phyloP scores from a whole-genome alignment of 2,113 vertebrate genomes.

The Elgaria multicarinata region DNA sequence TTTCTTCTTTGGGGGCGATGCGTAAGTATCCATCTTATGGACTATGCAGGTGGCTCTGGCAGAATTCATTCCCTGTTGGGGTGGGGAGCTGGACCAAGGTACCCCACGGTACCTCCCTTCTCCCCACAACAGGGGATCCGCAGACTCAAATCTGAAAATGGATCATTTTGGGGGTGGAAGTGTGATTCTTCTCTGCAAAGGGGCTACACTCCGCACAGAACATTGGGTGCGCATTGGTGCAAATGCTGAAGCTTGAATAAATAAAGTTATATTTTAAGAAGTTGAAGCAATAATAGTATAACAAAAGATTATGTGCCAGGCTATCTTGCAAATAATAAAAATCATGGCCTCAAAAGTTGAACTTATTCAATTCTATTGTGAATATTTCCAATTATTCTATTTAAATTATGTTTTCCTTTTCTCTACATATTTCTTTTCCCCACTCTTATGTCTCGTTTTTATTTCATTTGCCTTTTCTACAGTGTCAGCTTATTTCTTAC shows the following conservation, averaged over 20 bases:
- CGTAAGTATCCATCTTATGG: too few species aligned
- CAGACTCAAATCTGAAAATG: background rate
- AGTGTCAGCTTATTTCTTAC: slow-evolving; percentile 29
- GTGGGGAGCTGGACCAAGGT: background rate
- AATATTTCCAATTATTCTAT: slow-evolving; percentile 33
- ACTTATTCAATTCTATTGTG: background rate
- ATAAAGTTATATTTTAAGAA: background rate
- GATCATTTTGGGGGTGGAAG: background rate
- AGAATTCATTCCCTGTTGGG: background rate
- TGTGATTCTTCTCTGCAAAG: background rate
- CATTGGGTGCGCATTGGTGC: background rate
- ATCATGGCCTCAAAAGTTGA: background rate
- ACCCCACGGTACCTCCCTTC: background rate
- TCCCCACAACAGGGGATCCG: background rate
- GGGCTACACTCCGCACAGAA: background rate
- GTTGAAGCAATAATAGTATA: background rate
- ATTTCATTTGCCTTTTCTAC: slow-evolving; percentile 28
- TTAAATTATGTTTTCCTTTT: background rate
- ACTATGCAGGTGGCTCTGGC: background rate
- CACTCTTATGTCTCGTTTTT: background rate
- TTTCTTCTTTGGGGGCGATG: too few species aligned
- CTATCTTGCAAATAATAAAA: slow-evolving; percentile 7
- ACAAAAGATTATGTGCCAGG: background rate
- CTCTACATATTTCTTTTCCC: background rate
- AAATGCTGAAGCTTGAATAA: background rate